phyloP scores from a whole-genome alignment of 2,113 vertebrate species.

The Muscicapa adusta region DNA sequence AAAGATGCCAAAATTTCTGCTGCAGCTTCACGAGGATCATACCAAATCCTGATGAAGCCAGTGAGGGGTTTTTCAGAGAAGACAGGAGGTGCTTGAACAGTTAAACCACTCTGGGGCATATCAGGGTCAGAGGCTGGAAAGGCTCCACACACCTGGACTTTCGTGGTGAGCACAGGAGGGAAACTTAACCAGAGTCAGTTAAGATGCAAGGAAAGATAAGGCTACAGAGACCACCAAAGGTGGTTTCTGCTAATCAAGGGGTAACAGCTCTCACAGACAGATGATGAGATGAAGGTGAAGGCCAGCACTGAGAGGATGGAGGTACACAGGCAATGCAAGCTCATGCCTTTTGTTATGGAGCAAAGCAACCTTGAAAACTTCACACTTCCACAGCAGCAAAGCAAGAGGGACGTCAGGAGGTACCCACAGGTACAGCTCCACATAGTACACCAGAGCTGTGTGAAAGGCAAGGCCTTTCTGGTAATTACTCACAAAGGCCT shows the following conservation, averaged over 20 bases:
- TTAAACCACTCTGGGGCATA: constrained; percentile 21
- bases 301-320: background rate
- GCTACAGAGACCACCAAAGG: background rate
- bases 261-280: background rate
- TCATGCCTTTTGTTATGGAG: background rate
- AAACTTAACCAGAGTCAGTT: constrained; percentile 38
- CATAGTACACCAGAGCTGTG: background rate
- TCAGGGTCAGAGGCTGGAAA: background rate
- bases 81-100: background rate
- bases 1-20: background rate
- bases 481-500: background rate
- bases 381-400: background rate
- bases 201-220: constrained; percentile 55
- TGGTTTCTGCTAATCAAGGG: background rate
- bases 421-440: background rate
- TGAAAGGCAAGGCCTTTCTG: background rate
- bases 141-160: constrained; percentile 19
- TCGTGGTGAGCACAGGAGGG: background rate
- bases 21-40: rapidly evolving
- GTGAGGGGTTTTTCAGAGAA: background rate
- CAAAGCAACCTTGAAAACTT: background rate
- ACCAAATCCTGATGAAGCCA: background rate
- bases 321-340: background rate
- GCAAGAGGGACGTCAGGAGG: background rate
- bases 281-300: background rate